Conservation (phyloP, 2,113 vertebrate genomes). For the Mobula birostris region DNA sequence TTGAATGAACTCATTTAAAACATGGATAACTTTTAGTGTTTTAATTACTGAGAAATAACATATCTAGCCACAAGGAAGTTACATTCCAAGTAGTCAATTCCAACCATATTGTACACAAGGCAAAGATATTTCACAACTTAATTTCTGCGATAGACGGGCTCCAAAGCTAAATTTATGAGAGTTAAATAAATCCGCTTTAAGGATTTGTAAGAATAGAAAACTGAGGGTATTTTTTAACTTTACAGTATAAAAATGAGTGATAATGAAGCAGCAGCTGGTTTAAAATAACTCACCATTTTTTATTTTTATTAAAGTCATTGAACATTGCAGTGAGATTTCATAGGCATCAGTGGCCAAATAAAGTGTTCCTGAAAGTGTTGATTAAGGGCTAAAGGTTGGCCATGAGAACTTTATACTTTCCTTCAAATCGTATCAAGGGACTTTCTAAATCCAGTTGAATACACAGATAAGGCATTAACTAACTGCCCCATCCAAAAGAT, state of each 20-base stretch:
- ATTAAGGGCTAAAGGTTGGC: background rate
- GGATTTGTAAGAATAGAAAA: background rate
- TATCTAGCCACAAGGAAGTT: background rate
- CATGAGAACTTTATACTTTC: background rate
- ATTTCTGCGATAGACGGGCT: background rate
- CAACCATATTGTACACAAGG: background rate
- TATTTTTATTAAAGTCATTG: background rate
- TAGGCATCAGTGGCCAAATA: background rate
- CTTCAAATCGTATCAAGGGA: background rate
- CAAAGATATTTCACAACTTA: background rate
- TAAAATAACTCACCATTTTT: background rate
- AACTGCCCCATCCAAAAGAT: background rate
- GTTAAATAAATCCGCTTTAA: background rate
- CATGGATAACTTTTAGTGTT: background rate
- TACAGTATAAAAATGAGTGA: background rate
- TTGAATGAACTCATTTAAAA: slow-evolving; percentile 7
- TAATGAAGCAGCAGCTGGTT: background rate
- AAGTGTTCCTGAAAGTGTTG: background rate
- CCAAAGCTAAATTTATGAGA: background rate
- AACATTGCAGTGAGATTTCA: background rate
- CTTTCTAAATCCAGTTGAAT: background rate
- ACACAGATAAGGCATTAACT: background rate
- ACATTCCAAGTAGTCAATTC: background rate
- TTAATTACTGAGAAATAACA: background rate
- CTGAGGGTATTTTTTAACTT: background rate